Evolutionary conservation across 30 jellyfish, hydroid and myxozoan species (phyloP).

Genomic region (Chrysaora quinquecirrha): DNA sequence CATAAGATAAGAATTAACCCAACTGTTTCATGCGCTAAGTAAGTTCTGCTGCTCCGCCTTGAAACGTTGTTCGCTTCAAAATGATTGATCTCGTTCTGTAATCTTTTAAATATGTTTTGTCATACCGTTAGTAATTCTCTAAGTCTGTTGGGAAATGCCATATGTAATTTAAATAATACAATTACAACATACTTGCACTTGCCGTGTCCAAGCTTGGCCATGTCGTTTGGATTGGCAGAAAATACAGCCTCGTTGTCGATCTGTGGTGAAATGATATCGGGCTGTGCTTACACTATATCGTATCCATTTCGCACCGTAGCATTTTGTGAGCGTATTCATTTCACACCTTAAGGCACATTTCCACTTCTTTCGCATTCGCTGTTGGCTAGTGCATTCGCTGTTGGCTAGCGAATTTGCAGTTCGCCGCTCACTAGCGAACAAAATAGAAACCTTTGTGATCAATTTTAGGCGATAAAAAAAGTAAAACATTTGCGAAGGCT

Average conservation of each 20-base stretch:
- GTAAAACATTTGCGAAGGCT: too few species aligned
- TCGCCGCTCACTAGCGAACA: too few species aligned
- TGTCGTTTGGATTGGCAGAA: too few species aligned
- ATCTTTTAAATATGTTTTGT: neutral
- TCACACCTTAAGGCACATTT: neutral
- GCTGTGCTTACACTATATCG: neutral
- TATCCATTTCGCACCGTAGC: neutral
- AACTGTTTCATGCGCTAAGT: neutral
- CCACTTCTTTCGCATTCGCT: too few species aligned
- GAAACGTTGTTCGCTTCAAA: neutral
- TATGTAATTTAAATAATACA: neutral
- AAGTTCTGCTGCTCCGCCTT: neutral
- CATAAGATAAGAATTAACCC: neutral
- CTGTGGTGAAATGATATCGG: neutral
- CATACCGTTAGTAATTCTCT: neutral
- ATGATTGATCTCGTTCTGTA: neutral
- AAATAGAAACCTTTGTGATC: too few species aligned
- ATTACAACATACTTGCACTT: neutral
- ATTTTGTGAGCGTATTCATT: neutral
- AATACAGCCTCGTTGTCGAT: too few species aligned
- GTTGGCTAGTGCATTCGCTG: too few species aligned
- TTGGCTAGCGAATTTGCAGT: too few species aligned
- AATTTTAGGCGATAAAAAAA: too few species aligned
- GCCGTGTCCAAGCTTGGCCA: neutral
- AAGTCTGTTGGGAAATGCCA: conserved; percentile 8